These are phyloP conservation scores for Macrostomum lignano DNA, from an alignment of 1,140 invertebrate species.

Conservation along the genomic window DNA sequence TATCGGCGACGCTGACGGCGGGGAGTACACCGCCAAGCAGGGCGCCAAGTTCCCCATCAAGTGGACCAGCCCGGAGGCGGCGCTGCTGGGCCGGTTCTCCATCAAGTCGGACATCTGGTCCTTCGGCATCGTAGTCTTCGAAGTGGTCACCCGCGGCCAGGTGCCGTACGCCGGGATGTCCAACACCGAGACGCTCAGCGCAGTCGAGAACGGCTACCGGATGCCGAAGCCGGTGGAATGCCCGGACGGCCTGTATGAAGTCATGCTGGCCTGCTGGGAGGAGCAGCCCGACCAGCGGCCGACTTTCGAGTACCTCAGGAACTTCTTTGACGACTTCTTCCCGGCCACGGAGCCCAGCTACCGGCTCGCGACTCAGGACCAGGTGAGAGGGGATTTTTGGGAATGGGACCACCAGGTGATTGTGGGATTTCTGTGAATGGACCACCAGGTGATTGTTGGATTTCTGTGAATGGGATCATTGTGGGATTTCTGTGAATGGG, in stretches of 20 bases:
- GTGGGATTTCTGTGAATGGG: too few relatives aligned
- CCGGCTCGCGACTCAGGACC: too few relatives aligned
- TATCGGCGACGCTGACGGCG: slow-evolving; percentile 43
- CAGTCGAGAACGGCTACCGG: slow-evolving; percentile 5
- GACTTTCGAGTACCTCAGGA: slow-evolving; percentile 3
- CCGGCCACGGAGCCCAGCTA: background rate
- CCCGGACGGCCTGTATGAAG: slow-evolving; percentile 8
- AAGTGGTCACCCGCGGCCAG: slow-evolving; percentile 59
- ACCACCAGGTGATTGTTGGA: too few relatives aligned
- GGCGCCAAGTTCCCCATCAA: slow-evolving; percentile 34
- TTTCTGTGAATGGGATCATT: too few relatives aligned
- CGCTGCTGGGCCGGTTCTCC: slow-evolving; percentile 51
- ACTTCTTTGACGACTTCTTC: slow-evolving; percentile 1
- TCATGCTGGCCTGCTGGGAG: slow-evolving; percentile 9
- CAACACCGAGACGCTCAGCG: slow-evolving; percentile 46
- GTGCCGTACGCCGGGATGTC: slow-evolving; percentile 57
- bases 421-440: too few relatives aligned
- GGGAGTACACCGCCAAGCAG: slow-evolving; percentile 31
- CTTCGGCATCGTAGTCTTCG: slow-evolving; percentile 84
- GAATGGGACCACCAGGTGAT: too few relatives aligned
- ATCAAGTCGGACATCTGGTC: slow-evolving; percentile 99
- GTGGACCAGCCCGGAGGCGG: slow-evolving; percentile 79
- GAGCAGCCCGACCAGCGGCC: slow-evolving; percentile 7
- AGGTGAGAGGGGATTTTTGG: too few relatives aligned
- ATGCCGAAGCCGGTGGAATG: slow-evolving; percentile 7